Base-by-base conservation (phyloP, 2,888 invertebrate species). In the Ophraella communa region DNA sequence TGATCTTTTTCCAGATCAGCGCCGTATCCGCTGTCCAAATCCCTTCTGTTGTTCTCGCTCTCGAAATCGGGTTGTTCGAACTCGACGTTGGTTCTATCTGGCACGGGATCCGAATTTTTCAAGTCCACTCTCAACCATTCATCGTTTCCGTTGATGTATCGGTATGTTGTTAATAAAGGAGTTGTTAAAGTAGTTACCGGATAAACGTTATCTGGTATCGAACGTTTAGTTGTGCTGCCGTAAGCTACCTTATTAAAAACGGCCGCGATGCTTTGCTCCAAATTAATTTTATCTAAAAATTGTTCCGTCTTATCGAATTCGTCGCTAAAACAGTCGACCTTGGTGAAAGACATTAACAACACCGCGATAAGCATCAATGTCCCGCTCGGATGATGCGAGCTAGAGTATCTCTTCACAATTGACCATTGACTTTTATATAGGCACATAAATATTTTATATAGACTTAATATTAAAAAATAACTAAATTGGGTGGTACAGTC, bases 1-100 rank as follows among this genome's bases (percentile, higher is more conserved):
- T 91, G 91, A 81, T 91, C 91, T 71, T 89, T 84, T 81, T 91
- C 91, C 80, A 91, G 77, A 79, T 91, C 91, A 52, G 86, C 83
- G 76, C 91, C 91, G 83, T 91, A 91, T 7, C 74, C 71, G 30
- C 66, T 82, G 60, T 83, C 83, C 35, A 78, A 73, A 42, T 77
- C 76, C 30, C 73, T 66, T 57, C 73, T 58, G 27, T 55, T 70
- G 55, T 76, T 75, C n/a, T 74, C 74, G 27, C 74, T 74, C 10
- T 76, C 72, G 47, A 74, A 74, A 27, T 73, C 70, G 27, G 77
- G 74, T 54, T 76, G 73, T 56, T 75, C 74, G 65, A 72, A 76
- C 55, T 74, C 73, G 17, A 72, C 73, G 64, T 69, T 74, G 56
- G 61, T 65, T 63, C 66, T 67, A 65, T 73, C 73, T 18, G 67